These are phyloP conservation scores for Conus betulinus DNA, from an alignment of 1,140 invertebrate species.

Conservation along the genomic window DNA sequence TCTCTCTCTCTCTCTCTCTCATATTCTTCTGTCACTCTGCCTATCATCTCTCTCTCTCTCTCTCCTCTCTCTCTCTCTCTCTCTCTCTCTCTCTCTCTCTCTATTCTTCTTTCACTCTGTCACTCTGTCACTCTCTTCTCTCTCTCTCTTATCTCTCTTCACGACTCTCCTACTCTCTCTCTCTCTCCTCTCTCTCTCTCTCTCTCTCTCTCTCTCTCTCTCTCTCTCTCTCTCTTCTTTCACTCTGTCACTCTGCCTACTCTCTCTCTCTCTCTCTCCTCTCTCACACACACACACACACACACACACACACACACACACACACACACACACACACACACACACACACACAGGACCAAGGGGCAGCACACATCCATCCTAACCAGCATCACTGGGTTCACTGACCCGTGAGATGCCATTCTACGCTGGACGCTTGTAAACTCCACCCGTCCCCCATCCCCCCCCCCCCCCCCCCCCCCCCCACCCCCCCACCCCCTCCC, in stretches of 20 bases:
- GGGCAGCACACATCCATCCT: too few species aligned
- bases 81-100: conserved; percentile 5
- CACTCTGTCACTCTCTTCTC: background rate
- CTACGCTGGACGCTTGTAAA: too few species aligned
- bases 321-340: too few species aligned
- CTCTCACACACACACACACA: background rate
- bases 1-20: background rate
- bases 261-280: conserved; percentile 20
- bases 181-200: conserved; percentile 2
- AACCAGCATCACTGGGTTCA: too few species aligned
- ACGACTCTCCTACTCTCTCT: background rate
- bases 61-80: background rate
- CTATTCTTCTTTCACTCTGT: background rate
- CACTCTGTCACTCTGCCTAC: background rate
- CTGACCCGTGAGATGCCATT: too few species aligned
- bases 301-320: too few species aligned
- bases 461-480: too few species aligned
- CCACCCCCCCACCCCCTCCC: too few species aligned
- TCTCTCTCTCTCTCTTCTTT: background rate
- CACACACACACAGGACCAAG: too few species aligned
- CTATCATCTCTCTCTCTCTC: background rate
- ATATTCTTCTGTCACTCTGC: background rate
- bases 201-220: conserved; percentile 10
- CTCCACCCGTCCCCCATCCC: too few species aligned
- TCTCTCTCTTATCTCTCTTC: background rate